phyloP scores from a whole-genome alignment of 2,888 invertebrate genomes.

The Cordilura impudica region DNA sequence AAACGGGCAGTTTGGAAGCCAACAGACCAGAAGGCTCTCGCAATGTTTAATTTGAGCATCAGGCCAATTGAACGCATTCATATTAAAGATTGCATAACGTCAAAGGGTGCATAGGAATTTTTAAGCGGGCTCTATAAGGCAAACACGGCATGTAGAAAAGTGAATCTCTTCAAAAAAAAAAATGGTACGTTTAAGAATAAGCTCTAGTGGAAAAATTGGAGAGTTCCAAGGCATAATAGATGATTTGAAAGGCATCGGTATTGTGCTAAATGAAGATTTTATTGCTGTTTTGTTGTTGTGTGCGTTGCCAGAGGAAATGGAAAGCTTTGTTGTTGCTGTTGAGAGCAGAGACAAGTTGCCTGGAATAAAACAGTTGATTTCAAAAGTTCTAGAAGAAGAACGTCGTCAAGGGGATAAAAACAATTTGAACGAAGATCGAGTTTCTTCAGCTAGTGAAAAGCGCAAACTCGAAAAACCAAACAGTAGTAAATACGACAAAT shows the following conservation, averaged over 20 bases:
- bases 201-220: slow-evolving; percentile 30
- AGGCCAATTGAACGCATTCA: slow-evolving; percentile 32
- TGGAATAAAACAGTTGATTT: slow-evolving; percentile 29
- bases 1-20: slow-evolving; percentile 9
- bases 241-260: slow-evolving; percentile 37
- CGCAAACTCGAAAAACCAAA: slow-evolving; percentile 10
- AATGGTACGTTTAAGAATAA: slow-evolving; percentile 32
- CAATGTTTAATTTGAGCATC: slow-evolving; percentile 27
- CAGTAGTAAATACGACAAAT: slow-evolving; percentile 10
- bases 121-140: slow-evolving; percentile 47
- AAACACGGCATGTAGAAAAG: slow-evolving; percentile 52
- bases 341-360: slow-evolving; percentile 53
- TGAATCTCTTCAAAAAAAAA: slow-evolving; percentile 42
- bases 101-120: slow-evolving; percentile 29
- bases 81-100: slow-evolving; percentile 40
- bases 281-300: slow-evolving; percentile 34
- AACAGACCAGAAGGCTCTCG: slow-evolving; percentile 38
- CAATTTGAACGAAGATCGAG: slow-evolving; percentile 1
- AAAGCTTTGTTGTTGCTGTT: slow-evolving; percentile 48
- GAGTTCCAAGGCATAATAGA: slow-evolving; percentile 41
- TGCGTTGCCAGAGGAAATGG: slow-evolving; percentile 11
- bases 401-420: slow-evolving; percentile 18
- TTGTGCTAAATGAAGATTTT: slow-evolving; percentile 37
- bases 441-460: slow-evolving; percentile 31
- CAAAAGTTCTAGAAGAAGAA: slow-evolving; percentile 45